Conservation (phyloP, 1,140 invertebrate genomes). For the Anthonomus grandis region DNA sequence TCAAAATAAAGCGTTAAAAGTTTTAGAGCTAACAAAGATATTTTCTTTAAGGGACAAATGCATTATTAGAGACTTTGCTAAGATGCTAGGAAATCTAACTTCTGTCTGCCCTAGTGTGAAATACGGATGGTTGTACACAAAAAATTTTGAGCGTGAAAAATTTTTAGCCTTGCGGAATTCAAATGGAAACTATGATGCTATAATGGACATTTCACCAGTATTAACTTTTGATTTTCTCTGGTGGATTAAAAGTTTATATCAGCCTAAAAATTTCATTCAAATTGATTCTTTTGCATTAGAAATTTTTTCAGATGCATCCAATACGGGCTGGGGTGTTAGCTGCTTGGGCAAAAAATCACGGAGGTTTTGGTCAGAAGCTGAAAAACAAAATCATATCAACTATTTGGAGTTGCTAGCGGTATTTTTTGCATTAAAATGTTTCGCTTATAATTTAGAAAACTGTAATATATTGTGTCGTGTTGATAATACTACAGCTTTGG, state of each 20-base stretch:
- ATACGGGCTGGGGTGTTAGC: constrained; percentile 33
- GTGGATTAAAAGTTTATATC: constrained; percentile 33
- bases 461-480: constrained; percentile 5
- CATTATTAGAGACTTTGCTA: constrained; percentile 10
- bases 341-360: constrained; percentile 21
- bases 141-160: constrained; percentile 6
- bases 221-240: constrained; percentile 32
- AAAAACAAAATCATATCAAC: constrained; percentile 31
- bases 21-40: no score
- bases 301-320: constrained; percentile 38
- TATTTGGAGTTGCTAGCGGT: constrained; percentile 31
- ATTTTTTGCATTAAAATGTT: constrained; percentile 31
- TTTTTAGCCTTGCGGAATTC: background rate
- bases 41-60: no score
- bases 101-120: background rate
- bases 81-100: background rate
- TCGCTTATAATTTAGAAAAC: constrained; percentile 10
- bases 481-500: constrained; percentile 4
- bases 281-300: constrained; percentile 17
- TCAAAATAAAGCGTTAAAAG: no score
- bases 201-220: background rate
- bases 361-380: constrained; percentile 27
- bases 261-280: constrained; percentile 23
- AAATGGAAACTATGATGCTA: background rate
- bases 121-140: constrained; percentile 8